Percentiles rank a stretch among this genome's conserved stretches.
phyloP scores from a whole-genome alignment of 2,797 vertebrate species.

The Melanotaenia pygmaea region DNA sequence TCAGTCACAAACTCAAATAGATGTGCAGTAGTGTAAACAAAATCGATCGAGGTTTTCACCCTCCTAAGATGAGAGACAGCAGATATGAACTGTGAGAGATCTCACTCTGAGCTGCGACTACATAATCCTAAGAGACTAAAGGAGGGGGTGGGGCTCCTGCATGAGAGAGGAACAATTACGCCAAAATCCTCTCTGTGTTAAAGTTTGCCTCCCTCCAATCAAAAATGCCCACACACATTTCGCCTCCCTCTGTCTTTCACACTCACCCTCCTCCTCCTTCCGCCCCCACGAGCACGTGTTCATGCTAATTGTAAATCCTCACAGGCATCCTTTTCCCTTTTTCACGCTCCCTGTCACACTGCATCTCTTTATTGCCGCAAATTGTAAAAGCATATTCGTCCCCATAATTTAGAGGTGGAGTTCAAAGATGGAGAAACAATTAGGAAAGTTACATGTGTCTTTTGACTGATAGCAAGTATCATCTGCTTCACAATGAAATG shows the following conservation, averaged over 20 bases:
- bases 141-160: slow-evolving; percentile 19
- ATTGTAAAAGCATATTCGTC: slow-evolving; percentile 50
- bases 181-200: slow-evolving; percentile 41
- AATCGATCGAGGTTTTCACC: not conserved
- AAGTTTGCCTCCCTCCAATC: slow-evolving; percentile 54
- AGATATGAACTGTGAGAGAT: slow-evolving; percentile 26
- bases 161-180: slow-evolving; percentile 45
- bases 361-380: slow-evolving; percentile 44
- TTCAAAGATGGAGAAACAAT: slow-evolving; percentile 44
- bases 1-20: not conserved
- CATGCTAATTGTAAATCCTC: slow-evolving; percentile 60
- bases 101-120: slow-evolving; percentile 29
- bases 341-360: slow-evolving; percentile 39
- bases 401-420: slow-evolving; percentile 21
- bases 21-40: not conserved
- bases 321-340: slow-evolving; percentile 38
- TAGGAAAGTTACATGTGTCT: slow-evolving; percentile 17
- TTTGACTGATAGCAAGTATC: slow-evolving; percentile 12
- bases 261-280: slow-evolving; percentile 4
- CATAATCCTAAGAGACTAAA: slow-evolving; percentile 24
- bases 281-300: slow-evolving; percentile 37
- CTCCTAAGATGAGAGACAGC: slow-evolving; percentile 2
- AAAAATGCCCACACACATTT: slow-evolving; percentile 57
- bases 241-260: slow-evolving; percentile 43
- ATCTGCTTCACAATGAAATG: slow-evolving; percentile 26